Evolutionary conservation across 2,113 vertebrate genomes (phyloP).

Genomic region (Ceyx melanurus): DNA sequence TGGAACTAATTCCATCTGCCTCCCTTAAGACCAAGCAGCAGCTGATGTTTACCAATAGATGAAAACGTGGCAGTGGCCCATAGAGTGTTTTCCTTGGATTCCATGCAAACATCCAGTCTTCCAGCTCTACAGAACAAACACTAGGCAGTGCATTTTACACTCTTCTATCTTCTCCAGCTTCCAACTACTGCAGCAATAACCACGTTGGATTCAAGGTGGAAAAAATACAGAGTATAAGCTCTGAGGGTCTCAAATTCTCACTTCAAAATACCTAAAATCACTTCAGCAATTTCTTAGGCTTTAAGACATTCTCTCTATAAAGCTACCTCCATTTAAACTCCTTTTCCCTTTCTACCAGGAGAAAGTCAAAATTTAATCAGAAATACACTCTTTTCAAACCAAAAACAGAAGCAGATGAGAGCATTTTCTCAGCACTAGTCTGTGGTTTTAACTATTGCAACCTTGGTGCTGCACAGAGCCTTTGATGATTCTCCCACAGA

Average conservation of each 20-base stretch:
- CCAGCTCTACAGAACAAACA: neutral
- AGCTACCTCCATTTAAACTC: neutral
- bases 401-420: neutral
- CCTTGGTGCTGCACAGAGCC: neutral
- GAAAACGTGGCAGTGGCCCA: slow-evolving; percentile 57
- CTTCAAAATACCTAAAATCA: neutral
- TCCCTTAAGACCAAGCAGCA: slow-evolving; percentile 23
- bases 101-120: neutral
- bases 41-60: slow-evolving; percentile 66
- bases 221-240: neutral
- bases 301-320: neutral
- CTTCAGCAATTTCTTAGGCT: neutral
- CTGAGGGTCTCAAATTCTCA: neutral
- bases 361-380: neutral
- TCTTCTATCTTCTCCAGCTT: neutral
- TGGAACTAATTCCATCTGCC: slow-evolving; percentile 43
- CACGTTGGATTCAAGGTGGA: neutral
- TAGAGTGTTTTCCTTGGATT: neutral
- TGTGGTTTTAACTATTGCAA: neutral
- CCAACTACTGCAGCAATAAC: neutral
- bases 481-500: too few species aligned
- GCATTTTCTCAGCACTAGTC: neutral
- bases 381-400: neutral
- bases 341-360: neutral
- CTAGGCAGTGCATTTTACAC: rapidly evolving